A percentile compares a stretch with the other conserved stretches of the same genome.
Evolutionary conservation across 2,888 invertebrate genomes (phyloP).

Genomic region (Slavum lentiscoides): DNA sequence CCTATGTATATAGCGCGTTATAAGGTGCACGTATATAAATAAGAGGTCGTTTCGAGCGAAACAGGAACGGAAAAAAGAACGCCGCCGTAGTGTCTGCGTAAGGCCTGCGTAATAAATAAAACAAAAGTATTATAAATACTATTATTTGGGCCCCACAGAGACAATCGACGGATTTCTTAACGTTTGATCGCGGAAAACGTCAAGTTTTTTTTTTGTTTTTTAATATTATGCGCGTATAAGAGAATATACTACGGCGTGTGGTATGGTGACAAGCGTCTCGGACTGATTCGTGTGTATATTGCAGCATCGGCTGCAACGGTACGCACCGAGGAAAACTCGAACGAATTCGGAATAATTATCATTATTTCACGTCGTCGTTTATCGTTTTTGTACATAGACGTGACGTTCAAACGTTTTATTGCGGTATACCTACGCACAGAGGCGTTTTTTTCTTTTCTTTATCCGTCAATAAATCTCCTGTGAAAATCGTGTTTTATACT

Average conservation of each 20-base stretch:
- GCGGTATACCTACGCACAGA: too few relatives aligned
- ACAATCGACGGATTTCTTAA: neutral
- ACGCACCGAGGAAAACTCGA: neutral
- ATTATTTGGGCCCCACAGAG: too few relatives aligned
- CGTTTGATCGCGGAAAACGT: neutral
- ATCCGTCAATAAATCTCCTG: slow-evolving; percentile 1
- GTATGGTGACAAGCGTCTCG: slow-evolving; percentile 30
- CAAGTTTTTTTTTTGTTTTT: neutral
- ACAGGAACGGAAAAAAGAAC: too few relatives aligned
- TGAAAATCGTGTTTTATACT: slow-evolving; percentile 7
- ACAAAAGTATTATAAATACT: too few relatives aligned
- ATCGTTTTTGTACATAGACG: neutral
- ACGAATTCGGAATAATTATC: neutral
- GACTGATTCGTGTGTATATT: slow-evolving; percentile 25
- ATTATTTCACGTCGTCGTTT: neutral
- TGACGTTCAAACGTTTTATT: slow-evolving; percentile 5
- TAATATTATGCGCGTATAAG: neutral
- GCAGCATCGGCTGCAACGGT: too few relatives aligned
- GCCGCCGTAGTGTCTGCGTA: too few relatives aligned
- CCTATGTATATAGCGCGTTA: too few relatives aligned
- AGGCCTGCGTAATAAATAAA: too few relatives aligned
- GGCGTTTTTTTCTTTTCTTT: neutral
- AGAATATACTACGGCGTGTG: too few relatives aligned
- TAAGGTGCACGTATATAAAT: too few relatives aligned
- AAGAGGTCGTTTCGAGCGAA: too few relatives aligned